Evolutionary conservation across 1,140 invertebrate species (phyloP).

Genomic region (Aethina tumida): DNA sequence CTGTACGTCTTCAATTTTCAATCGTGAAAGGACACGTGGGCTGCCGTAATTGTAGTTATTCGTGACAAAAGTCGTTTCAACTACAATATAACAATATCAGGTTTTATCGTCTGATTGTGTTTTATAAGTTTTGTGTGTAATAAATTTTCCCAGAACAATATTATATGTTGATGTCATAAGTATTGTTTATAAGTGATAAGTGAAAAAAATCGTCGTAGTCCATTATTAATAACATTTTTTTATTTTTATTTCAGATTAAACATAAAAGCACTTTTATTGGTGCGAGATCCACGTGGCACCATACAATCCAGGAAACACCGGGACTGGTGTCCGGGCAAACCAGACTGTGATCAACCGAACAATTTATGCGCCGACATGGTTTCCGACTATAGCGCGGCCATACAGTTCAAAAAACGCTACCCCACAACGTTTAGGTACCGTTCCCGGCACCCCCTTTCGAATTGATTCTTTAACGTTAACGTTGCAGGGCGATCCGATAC

Average conservation of each 20-base stretch:
- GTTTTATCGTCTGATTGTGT: too few species aligned
- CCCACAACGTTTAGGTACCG: conserved; percentile 60
- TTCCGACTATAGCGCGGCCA: conserved; percentile 67
- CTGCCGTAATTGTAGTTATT: too few species aligned
- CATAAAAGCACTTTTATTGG: conserved; percentile 63
- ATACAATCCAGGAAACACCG: conserved; percentile 76
- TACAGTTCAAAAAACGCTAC: conserved; percentile 54
- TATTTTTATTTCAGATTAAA: conserved; percentile 50
- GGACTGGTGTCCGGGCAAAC: conserved; percentile 71
- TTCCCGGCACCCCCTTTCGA: conserved; percentile 1
- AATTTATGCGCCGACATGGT: conserved; percentile 73
- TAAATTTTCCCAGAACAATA: too few species aligned
- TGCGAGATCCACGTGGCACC: conserved; percentile 77
- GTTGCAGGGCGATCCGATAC: conserved; percentile 63
- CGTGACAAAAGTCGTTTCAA: too few species aligned
- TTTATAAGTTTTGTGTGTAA: too few species aligned
- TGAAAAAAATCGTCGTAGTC: background rate
- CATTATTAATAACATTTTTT: conserved; percentile 7
- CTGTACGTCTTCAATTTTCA: too few species aligned
- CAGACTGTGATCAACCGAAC: conserved; percentile 69
- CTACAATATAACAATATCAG: too few species aligned
- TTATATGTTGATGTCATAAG: too few species aligned
- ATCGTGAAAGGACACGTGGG: too few species aligned
- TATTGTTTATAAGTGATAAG: too few species aligned
- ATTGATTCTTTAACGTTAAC: conserved; percentile 1